Evolutionary conservation across 1,140 invertebrate species (phyloP), one percentile per base, ranked within the genome.

Genomic region (Archivesica marissinica): DNA sequence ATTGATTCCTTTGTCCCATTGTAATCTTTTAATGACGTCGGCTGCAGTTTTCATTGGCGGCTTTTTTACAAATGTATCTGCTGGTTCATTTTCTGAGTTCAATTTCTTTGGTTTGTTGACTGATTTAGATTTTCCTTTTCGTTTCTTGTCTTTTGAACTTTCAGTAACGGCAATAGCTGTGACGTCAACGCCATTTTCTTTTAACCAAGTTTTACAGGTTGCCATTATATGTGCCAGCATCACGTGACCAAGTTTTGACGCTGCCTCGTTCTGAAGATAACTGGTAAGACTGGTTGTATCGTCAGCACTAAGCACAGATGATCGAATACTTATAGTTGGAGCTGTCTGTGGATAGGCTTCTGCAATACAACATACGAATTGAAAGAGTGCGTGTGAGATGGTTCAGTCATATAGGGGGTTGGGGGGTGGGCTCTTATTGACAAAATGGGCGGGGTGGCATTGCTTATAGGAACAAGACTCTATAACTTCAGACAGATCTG

Each of bases 1-100:
- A 7, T 90, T 87, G 38, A 95, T 85, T 25, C 90, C 87, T 7
- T 91, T 86, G 89, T 95, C 95, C 95, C 95, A 95, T 44, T 92
- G 86, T 70, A 95, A 94, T 66, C 95, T 87, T 38, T 94, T 93
- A 30, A 95, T 94, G 7, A 95, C 95, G 89, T 95, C 95, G 2
- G 90, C 90, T 3, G 95, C 94, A 50, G 95, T 95, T 90, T 94
- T 95, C 94, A 95, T 95, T 0, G 94, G 89, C 11, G 92, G 87
- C 74, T 91, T 90, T 86, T 94, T 94, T 50, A 90, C 88, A 7
- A 15, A 15, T n/a, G 68, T 50, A 54, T 61, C 78, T 17, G 85
- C 85, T 47, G 87, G 85, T 25, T 90, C 88, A 30, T 70, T 3
- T 52, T 91, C 78, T 56, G 61, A 38, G 90, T 87, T 59, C 81